Base-by-base conservation (phyloP, 2,113 vertebrate species). In the Cathartes aura region DNA sequence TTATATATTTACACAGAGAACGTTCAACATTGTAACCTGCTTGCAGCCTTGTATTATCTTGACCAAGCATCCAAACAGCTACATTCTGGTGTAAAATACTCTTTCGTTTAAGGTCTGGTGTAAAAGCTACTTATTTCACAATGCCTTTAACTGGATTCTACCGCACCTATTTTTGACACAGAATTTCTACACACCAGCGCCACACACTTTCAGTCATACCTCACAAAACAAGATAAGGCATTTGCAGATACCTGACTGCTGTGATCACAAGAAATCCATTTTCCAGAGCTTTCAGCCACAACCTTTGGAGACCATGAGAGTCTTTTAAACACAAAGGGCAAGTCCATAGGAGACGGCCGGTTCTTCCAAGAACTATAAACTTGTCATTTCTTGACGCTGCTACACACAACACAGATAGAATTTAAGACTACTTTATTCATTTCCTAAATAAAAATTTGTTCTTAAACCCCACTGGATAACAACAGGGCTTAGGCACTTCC, bases 1-100 rank as follows among this genome's bases (percentile, higher is more conserved):
- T 96, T 97, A 94, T 95, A 95, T 94, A 97, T 95, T 96, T 97
- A 97, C 93, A 96, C 34, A 95, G 74, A 95, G 71, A 92, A 96
- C 7, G 12, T 78, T 95, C 89, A 82, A 83, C 64, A 66, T 50
- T n/a, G 30, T 89, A 83, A 82, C 62, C 70, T 72, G 48, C 83
- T 83, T 79, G n/a, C 68, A 79, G 58, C 76, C 66, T 93, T 59
- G 60, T 38, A 43, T 76, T 45, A 75, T 23, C 59, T 67, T 11
- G 12, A 90, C 68, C 82, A 75, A 82, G 75, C 72, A 62, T 63
- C 74, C 87, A 36, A 84, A 93, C 76, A 90, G 66, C 89, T 96
- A 96, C 93, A 88, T 90, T 97, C 95, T 62, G 88, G 67, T 90
- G 81, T 90, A 67, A 93, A 95, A 86, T 66, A 94, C 78, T 68